Evolutionary conservation across 2,797 vertebrate species (phyloP), one percentile per base, ranked within the genome.

Genomic region (Acropternis orthonyx): DNA sequence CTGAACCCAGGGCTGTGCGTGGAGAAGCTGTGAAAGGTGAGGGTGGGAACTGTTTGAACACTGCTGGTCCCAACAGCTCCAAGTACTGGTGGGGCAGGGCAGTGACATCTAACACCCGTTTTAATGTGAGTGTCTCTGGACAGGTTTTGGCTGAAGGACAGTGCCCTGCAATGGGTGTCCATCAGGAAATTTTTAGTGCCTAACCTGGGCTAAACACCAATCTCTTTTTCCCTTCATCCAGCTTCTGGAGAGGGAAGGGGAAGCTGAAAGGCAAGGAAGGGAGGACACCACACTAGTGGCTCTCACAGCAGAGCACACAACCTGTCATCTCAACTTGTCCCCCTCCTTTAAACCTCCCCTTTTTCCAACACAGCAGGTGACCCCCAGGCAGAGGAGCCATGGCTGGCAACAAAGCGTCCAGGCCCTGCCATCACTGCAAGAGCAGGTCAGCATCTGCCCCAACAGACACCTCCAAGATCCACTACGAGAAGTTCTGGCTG

Each of bases 401-500:
- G 96, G 21, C 43, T 2, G 59, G 48, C 43, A 77, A 75, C 22
- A 81, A 87, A 34, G 65, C 3, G 44, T 69, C 79, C 12, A 71
- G 21, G 46, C 73, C 90, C 46, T 95, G 93, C 56, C 74, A 69
- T 0, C 95, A 52, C 90, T 92, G 96, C 92, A 83, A 48, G 75
- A 71, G 39, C 52, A 59, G 16, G 43, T 15, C 65, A 2, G 63
- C 36, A 0, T 63, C 95, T 15, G 32, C 12, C 17, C 59, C 79
- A 21, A 1, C 82, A 26, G 95, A 88, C 39, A 18, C 10, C 36
- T 54, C 91, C 16, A 41, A 20, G 4, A 51, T 90, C 2, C 93
- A 71, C 39, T 88, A 73, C 3, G 95, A 97, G 94, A 95, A 95
- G 71, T 97, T 97, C 43, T 98, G 98, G 98, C 94, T 98, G 67